Evolutionary conservation across 2,113 vertebrate species (phyloP).

Genomic region (Nymphicus hollandicus): DNA sequence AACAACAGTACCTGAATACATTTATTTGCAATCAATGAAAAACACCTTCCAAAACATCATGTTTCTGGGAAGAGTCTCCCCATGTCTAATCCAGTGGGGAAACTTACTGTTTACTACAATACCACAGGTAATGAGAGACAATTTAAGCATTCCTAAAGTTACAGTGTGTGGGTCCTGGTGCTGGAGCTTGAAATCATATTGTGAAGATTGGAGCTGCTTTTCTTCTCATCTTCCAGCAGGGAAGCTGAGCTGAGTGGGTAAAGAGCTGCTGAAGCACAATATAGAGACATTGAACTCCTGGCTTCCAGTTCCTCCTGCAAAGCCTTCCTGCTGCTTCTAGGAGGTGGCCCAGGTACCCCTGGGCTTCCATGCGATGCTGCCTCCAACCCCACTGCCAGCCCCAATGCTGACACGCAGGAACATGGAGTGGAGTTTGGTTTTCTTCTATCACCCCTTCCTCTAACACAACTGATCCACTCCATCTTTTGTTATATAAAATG

Average conservation of each 20-base stretch:
- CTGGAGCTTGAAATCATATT: background rate
- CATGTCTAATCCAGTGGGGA: background rate
- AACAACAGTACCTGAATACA: background rate
- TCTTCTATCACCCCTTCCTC: background rate
- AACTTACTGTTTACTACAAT: background rate
- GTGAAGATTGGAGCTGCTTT: background rate
- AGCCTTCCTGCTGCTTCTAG: background rate
- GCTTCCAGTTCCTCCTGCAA: background rate
- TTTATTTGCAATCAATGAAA: background rate
- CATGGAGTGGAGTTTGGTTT: background rate
- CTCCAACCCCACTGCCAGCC: background rate
- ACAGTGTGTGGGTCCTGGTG: background rate
- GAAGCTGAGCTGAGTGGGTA: background rate
- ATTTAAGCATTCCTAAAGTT: background rate
- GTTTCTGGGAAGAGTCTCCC: background rate
- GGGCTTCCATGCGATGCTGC: rapidly evolving
- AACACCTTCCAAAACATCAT: background rate
- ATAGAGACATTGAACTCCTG: background rate
- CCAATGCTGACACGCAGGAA: background rate
- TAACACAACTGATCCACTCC: background rate
- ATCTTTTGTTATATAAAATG: background rate
- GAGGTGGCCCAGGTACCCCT: no score
- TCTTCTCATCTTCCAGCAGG: background rate
- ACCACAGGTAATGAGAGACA: background rate
- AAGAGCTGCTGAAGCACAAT: background rate